Conservation (phyloP, 2,113 vertebrate genomes). For the Notarius quadriscutis region DNA sequence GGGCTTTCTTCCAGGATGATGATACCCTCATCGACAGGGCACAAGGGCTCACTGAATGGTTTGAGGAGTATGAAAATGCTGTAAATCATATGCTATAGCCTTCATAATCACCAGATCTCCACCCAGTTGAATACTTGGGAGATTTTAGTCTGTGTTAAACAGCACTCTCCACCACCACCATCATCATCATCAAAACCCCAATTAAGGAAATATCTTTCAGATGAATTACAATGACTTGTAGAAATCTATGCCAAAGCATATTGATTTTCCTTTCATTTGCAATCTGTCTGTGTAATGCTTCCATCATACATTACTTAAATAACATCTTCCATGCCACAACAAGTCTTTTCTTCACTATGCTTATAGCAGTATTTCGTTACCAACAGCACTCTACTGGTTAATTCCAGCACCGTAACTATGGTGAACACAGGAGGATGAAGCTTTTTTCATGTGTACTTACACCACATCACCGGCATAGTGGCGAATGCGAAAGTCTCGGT, state of each 20-base stretch:
- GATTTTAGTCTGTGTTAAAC: not conserved
- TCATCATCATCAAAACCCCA: not conserved
- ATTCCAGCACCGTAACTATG: constrained; percentile 35
- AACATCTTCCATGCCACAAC: not conserved
- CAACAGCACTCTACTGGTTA: not conserved
- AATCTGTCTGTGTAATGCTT: not conserved
- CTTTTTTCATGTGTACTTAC: constrained; percentile 76
- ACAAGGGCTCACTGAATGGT: not conserved
- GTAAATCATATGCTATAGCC: not conserved
- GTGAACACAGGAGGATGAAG: constrained; percentile 28
- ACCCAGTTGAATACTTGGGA: not conserved
- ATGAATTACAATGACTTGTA: not conserved
- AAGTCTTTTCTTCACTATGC: not conserved
- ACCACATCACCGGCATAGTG: constrained; percentile 93
- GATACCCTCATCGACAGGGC: not conserved
- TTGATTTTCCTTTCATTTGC: not conserved
- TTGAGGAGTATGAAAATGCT: not conserved
- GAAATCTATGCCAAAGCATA: too few relatives aligned
- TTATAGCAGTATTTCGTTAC: not conserved
- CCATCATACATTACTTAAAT: not conserved
- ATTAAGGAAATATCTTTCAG: not conserved
- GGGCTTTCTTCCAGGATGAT: not conserved
- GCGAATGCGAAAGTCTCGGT: constrained; percentile 91
- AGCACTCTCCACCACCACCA: not conserved
- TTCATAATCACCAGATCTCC: not conserved